These are phyloP conservation scores for Deilephila elpenor DNA, from an alignment of 2,888 invertebrate genomes.

Conservation along the genomic window DNA sequence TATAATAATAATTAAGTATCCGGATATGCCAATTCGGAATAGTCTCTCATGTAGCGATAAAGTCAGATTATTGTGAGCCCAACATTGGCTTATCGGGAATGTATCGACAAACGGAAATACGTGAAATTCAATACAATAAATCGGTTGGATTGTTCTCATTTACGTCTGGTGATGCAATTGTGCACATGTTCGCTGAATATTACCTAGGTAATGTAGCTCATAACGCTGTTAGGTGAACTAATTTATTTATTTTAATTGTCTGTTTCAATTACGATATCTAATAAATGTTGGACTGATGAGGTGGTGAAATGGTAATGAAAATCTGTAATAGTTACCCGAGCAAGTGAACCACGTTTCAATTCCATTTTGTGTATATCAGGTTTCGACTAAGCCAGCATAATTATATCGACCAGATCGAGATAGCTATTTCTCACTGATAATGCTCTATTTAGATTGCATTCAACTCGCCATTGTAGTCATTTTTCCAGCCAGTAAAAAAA, in stretches of 20 bases:
- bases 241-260: slow-evolving; percentile 7
- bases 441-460: no score
- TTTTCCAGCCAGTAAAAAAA: no score
- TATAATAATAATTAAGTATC: slow-evolving; percentile 23
- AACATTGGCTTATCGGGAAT: slow-evolving; percentile 58
- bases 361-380: no score
- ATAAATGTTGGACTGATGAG: no score
- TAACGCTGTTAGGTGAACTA: slow-evolving; percentile 5
- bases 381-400: no score
- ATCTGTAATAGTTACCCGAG: no score
- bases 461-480: no score
- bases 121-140: slow-evolving; percentile 53
- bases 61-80: slow-evolving; percentile 59
- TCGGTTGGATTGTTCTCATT: slow-evolving; percentile 38
- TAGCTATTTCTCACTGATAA: no score
- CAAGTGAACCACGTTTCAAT: no score
- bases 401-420: no score
- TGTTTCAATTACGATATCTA: no score
- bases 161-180: slow-evolving; percentile 24
- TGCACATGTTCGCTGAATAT: slow-evolving; percentile 24
- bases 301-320: no score
- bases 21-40: slow-evolving; percentile 20
- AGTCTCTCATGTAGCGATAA: slow-evolving; percentile 52
- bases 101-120: slow-evolving; percentile 52
- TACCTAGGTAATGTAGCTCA: slow-evolving; percentile 5